Conservation (phyloP, 2,888 invertebrate species). For the Epinotia bilunana region DNA sequence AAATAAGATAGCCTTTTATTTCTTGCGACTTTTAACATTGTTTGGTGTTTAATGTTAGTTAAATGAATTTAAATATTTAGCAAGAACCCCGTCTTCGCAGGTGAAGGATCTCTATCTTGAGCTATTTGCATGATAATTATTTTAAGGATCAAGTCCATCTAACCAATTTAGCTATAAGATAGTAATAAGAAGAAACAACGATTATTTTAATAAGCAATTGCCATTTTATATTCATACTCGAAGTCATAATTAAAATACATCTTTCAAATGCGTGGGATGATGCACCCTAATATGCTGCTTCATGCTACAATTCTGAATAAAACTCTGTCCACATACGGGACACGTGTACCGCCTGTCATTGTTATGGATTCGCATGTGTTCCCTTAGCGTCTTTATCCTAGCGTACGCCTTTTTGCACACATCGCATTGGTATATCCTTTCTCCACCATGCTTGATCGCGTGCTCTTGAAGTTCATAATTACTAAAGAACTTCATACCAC, state of each 20-base stretch:
- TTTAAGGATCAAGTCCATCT: background rate
- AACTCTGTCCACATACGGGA: slow-evolving; percentile 73
- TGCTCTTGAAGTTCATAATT: slow-evolving; percentile 84
- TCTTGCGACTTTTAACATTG: no score
- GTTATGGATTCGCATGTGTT: slow-evolving; percentile 79
- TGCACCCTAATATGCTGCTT: slow-evolving; percentile 78
- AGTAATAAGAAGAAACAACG: background rate
- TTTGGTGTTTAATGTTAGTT: no score
- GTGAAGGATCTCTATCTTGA: no score
- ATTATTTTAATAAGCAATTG: slow-evolving; percentile 1
- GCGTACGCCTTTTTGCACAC: slow-evolving; percentile 81
- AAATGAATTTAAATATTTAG: no score
- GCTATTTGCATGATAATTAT: no score
- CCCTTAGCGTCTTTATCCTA: slow-evolving; percentile 74
- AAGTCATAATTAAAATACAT: slow-evolving; percentile 53
- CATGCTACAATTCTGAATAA: slow-evolving; percentile 77
- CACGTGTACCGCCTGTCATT: slow-evolving; percentile 76
- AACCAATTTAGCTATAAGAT: background rate
- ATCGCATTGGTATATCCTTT: slow-evolving; percentile 82
- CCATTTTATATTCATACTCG: slow-evolving; percentile 1
- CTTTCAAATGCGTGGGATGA: slow-evolving; percentile 70
- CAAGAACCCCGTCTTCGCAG: no score
- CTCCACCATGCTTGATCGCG: slow-evolving; percentile 81
- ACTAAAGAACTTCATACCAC: slow-evolving; percentile 82
- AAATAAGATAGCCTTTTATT: no score